Percentiles rank a stretch among this genome's conserved stretches.
Conservation (phyloP, 2,797 vertebrate species). For the Myotis vivesi region DNA sequence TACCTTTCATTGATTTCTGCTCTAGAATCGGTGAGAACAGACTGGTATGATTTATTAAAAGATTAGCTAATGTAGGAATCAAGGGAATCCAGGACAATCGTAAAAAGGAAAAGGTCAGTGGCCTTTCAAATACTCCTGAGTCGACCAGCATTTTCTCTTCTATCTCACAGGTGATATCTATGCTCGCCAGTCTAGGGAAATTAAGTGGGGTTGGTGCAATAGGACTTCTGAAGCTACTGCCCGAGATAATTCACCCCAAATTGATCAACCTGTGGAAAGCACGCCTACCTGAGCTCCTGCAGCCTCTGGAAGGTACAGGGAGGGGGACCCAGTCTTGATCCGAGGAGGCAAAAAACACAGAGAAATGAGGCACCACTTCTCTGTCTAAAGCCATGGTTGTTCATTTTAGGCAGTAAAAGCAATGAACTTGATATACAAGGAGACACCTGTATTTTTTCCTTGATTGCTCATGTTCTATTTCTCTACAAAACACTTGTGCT, state of each 20-base stretch:
- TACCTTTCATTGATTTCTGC: slow-evolving; percentile 11
- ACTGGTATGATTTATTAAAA: background rate
- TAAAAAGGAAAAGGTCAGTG: background rate
- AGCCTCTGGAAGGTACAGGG: slow-evolving; percentile 70
- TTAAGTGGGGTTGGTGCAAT: slow-evolving; percentile 63
- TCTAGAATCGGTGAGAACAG: background rate
- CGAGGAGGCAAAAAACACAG: background rate
- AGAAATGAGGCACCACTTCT: background rate
- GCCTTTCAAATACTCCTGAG: background rate
- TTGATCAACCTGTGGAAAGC: slow-evolving; percentile 63
- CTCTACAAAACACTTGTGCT: background rate
- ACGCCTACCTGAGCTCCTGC: slow-evolving; percentile 62
- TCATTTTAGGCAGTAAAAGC: background rate
- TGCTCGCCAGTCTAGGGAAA: slow-evolving; percentile 64
- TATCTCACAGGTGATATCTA: slow-evolving; percentile 64
- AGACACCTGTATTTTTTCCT: background rate
- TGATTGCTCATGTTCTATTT: background rate
- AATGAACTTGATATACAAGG: background rate
- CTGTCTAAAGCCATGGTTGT: background rate
- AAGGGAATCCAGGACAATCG: background rate
- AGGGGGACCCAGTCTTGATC: background rate
- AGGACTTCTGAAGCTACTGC: slow-evolving; percentile 69
- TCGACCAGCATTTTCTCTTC: background rate
- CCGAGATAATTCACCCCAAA: slow-evolving; percentile 72
- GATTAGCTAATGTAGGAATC: background rate